Evolutionary conservation across 2,888 invertebrate genomes (phyloP).

Genomic region (Terebella lapidaria): DNA sequence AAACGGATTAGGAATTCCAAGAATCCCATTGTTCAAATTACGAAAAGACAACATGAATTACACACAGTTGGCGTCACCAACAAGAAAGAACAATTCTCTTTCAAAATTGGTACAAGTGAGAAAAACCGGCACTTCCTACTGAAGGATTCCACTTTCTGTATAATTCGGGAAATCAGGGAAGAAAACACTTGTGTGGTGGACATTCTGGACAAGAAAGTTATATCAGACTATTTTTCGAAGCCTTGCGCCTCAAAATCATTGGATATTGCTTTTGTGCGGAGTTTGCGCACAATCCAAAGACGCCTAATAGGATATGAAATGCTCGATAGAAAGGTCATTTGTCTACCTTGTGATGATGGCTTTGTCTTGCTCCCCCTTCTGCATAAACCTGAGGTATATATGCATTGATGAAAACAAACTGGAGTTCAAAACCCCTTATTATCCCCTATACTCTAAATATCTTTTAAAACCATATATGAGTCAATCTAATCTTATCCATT

Average conservation of each 20-base stretch:
- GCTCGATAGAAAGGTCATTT: background rate
- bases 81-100: background rate
- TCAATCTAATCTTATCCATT: no score
- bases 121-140: background rate
- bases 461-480: no score
- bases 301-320: background rate
- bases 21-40: constrained; percentile 14
- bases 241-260: constrained; percentile 5
- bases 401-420: no score
- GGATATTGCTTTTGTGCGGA: constrained; percentile 19
- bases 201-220: background rate
- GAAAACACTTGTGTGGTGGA: background rate
- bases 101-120: no score
- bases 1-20: constrained; percentile 5
- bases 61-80: background rate
- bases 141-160: background rate
- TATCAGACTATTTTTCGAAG: background rate
- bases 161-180: background rate
- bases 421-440: no score
- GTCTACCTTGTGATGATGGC: background rate
- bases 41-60: constrained; percentile 7
- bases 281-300: constrained; percentile 1
- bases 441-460: no score
- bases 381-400: background rate
- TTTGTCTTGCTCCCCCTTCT: background rate